Conservation (phyloP, 2,113 vertebrate genomes). For the Sigmodon hispidus region DNA sequence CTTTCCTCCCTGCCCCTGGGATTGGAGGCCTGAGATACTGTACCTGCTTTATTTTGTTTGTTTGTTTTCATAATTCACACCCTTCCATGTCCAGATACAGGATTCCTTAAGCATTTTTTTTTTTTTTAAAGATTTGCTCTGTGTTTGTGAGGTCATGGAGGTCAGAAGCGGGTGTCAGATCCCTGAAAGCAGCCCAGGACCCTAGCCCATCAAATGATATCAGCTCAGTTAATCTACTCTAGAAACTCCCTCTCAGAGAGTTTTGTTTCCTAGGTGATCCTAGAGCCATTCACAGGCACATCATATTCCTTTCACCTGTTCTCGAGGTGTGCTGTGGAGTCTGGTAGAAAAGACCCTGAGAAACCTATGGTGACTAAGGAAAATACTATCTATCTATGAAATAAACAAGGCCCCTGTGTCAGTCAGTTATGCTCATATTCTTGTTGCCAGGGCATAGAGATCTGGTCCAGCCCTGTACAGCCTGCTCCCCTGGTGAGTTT, state of each 20-base stretch:
- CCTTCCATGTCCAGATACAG: not conserved
- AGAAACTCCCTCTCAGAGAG: not conserved
- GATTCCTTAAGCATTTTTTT: not conserved
- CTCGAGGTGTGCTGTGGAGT: not conserved
- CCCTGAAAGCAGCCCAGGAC: not conserved
- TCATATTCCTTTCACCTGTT: rapidly evolving
- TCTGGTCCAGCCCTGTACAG: slow-evolving; percentile 86
- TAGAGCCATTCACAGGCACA: not conserved
- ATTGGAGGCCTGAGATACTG: not conserved
- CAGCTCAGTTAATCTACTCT: not conserved
- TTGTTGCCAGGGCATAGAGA: slow-evolving; percentile 79
- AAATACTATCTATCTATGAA: not conserved
- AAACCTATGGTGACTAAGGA: not conserved
- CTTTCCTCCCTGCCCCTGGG: not conserved
- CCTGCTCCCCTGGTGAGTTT: slow-evolving; percentile 81
- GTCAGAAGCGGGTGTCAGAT: not conserved
- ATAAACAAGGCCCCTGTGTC: not conserved
- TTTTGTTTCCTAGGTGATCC: not conserved
- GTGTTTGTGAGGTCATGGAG: not conserved
- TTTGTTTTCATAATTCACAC: not conserved
- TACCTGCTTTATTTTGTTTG: not conserved
- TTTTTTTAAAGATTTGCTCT: not conserved
- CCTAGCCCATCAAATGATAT: not conserved
- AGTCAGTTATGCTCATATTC: not conserved
- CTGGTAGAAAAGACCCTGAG: not conserved